Conservation (phyloP, 2,888 invertebrate genomes). For the Clitarchus hookeri region DNA sequence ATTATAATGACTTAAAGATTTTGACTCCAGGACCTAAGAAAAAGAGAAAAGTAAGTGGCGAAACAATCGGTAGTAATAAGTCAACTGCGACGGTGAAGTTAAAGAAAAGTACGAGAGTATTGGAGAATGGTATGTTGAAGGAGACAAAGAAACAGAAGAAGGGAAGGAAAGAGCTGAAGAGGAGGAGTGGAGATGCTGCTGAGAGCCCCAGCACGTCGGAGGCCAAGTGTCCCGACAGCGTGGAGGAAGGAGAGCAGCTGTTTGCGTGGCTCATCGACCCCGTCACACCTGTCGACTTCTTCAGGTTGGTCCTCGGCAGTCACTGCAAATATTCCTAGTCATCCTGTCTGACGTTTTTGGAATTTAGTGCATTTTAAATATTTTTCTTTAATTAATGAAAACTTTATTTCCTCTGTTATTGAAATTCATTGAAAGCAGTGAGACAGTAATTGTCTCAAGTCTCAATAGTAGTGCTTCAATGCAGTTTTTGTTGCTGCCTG, state of each 20-base stretch:
- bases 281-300: slow-evolving; percentile 63
- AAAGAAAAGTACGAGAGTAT: not conserved
- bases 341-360: not conserved
- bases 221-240: slow-evolving; percentile 57
- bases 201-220: slow-evolving; percentile 26
- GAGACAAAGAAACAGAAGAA: slow-evolving; percentile 24
- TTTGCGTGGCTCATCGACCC: slow-evolving; percentile 78
- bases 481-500: no score
- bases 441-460: no score
- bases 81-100: not conserved
- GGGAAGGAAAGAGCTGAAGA: not conserved
- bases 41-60: slow-evolving; percentile 29
- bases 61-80: not conserved
- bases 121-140: slow-evolving; percentile 1
- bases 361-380: not conserved
- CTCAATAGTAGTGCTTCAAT: no score
- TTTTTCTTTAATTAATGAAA: no score
- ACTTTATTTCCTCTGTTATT: no score
- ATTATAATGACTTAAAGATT: not conserved
- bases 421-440: no score
- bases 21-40: slow-evolving; percentile 24
- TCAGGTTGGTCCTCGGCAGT: slow-evolving; percentile 53
- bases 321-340: not conserved
- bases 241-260: slow-evolving; percentile 64
- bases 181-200: slow-evolving; percentile 11